A percentile compares a stretch with the other conserved stretches of the same genome.
These are phyloP conservation scores for Muricea muricata DNA, from an alignment of 92 coral and sea anemone species.

Conservation along the genomic window DNA sequence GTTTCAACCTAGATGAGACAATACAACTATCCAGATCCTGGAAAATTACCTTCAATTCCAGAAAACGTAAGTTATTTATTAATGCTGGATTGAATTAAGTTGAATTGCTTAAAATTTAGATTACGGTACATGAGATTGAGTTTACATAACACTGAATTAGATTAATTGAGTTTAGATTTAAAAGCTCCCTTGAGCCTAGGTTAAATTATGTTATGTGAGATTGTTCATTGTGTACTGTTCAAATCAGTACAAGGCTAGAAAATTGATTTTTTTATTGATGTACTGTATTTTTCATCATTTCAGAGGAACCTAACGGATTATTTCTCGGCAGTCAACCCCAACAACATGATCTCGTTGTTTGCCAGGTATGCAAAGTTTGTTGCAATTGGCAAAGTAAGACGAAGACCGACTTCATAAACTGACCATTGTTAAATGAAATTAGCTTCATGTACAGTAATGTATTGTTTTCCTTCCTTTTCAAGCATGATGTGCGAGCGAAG, in stretches of 20 bases:
- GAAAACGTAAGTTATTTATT: conserved; percentile 79
- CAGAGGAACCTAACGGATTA: conserved; percentile 96
- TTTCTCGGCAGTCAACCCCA: conserved; percentile 88
- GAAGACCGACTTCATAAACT: too few relatives aligned
- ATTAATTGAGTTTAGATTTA: too few relatives aligned
- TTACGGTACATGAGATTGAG: background rate
- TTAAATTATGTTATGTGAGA: too few relatives aligned
- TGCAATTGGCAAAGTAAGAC: too few relatives aligned
- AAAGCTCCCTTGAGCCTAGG: too few relatives aligned
- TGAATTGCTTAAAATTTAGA: too few relatives aligned
- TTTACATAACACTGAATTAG: too few relatives aligned
- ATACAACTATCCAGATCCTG: conserved; percentile 78
- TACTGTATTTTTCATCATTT: background rate
- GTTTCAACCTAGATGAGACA: conserved; percentile 61
- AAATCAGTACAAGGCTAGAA: too few relatives aligned
- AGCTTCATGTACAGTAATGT: background rate
- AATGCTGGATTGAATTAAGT: too few relatives aligned
- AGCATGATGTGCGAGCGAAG: conserved; percentile 97
- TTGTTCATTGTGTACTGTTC: too few relatives aligned
- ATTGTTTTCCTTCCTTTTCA: background rate
- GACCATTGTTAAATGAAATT: too few relatives aligned
- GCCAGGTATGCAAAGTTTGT: conserved; percentile 71
- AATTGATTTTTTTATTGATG: too few relatives aligned
- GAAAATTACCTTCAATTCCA: conserved; percentile 87
- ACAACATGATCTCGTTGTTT: conserved; percentile 86